Evolutionary conservation across 2,113 vertebrate species (phyloP).

Genomic region (Orycteropus afer): DNA sequence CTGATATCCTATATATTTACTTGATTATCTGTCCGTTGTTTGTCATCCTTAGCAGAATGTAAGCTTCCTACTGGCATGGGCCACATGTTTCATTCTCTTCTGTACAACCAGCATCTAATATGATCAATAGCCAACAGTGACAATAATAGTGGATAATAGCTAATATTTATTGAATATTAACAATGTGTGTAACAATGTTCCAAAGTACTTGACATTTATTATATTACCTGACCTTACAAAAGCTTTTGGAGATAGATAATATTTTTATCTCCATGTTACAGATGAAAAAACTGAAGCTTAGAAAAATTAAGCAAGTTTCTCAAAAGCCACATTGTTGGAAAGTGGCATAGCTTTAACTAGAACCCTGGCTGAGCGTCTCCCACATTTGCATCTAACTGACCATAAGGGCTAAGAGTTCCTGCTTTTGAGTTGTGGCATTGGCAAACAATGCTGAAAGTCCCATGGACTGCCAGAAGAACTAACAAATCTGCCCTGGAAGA

Average conservation of each 20-base stretch:
- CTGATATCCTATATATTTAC: not conserved
- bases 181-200: not conserved
- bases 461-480: too few species aligned
- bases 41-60: not conserved
- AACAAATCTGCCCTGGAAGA: too few species aligned
- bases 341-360: not conserved
- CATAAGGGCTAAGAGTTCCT: too few species aligned
- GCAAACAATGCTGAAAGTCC: too few species aligned
- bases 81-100: not conserved
- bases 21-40: not conserved
- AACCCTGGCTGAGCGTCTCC: not conserved
- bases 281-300: conserved; percentile 24
- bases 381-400: not conserved
- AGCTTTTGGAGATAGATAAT: not conserved
- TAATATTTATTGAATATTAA: not conserved
- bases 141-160: not conserved
- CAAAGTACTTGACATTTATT: not conserved
- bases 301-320: not conserved
- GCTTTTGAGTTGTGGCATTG: too few species aligned
- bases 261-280: conserved; percentile 13
- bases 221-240: not conserved
- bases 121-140: not conserved
- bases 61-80: not conserved
- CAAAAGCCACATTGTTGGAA: not conserved
- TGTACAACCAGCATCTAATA: not conserved